Conservation (phyloP, 2,888 invertebrate species). For the Euphydryas editha region DNA sequence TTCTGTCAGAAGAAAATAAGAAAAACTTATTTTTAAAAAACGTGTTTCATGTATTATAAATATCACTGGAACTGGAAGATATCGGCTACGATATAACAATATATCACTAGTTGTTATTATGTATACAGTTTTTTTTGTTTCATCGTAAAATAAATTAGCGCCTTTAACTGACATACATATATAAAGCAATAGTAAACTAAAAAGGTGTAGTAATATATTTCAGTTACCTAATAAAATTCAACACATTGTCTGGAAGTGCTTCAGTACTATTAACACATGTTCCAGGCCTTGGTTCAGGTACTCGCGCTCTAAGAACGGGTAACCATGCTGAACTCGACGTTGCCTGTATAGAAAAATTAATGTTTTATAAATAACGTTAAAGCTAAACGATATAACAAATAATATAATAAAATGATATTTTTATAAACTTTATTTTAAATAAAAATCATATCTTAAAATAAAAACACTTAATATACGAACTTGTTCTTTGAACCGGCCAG, state of each 20-base stretch:
- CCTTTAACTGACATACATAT: too few relatives aligned
- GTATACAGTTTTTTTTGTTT: too few relatives aligned
- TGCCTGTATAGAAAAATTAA: slow-evolving; percentile 61
- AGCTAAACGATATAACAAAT: too few relatives aligned
- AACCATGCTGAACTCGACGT: slow-evolving; percentile 87
- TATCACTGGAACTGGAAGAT: too few relatives aligned
- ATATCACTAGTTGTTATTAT: too few relatives aligned
- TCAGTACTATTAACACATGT: slow-evolving; percentile 87
- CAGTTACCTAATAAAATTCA: slow-evolving; percentile 86
- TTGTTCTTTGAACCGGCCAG: slow-evolving; percentile 88
- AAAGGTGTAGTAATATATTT: not conserved
- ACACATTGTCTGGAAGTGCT: slow-evolving; percentile 84
- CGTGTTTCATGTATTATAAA: too few relatives aligned
- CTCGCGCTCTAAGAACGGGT: slow-evolving; percentile 85
- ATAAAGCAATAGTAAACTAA: too few relatives aligned
- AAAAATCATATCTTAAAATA: not conserved
- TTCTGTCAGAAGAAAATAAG: too few relatives aligned
- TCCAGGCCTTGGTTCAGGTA: slow-evolving; percentile 86
- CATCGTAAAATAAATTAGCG: too few relatives aligned
- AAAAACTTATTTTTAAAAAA: too few relatives aligned
- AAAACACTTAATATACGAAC: slow-evolving; percentile 47
- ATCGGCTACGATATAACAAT: too few relatives aligned
- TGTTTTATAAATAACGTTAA: slow-evolving; percentile 27
- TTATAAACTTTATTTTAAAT: not conserved
- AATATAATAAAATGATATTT: too few relatives aligned